A percentile compares a stretch with the other conserved stretches of the same genome.
Conservation (phyloP, 2,113 vertebrate species). For the Neolamprologus variostigma region DNA sequence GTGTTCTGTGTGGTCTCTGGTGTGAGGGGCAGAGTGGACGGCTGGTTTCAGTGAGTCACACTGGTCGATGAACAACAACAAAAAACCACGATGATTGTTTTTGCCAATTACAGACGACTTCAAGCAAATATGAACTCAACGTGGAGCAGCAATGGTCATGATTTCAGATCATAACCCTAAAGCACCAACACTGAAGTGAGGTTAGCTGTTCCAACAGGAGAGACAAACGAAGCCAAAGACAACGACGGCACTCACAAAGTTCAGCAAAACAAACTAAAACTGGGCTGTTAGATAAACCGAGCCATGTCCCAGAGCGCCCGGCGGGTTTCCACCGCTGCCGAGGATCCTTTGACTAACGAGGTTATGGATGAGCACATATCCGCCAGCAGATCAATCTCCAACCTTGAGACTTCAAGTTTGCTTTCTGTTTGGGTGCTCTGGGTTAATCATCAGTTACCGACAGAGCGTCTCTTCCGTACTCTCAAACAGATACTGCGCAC, state of each 20-base stretch:
- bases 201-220: not conserved
- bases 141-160: rapidly evolving
- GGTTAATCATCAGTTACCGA: not conserved
- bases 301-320: not conserved
- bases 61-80: not conserved
- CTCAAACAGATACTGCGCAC: not conserved
- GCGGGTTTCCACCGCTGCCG: not conserved
- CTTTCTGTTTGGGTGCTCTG: not conserved
- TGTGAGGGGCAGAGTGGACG: rapidly evolving
- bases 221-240: rapidly evolving
- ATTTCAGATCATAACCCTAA: rapidly evolving
- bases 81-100: not conserved
- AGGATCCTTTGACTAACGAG: not conserved
- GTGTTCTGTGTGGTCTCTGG: not conserved
- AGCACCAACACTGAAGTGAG: not conserved
- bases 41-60: not conserved
- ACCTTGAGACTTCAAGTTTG: not conserved
- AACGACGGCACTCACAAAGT: not conserved
- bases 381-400: not conserved
- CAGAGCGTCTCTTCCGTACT: not conserved
- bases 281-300: not conserved
- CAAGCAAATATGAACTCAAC: not conserved
- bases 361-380: not conserved
- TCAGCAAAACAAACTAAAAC: not conserved
- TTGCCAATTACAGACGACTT: rapidly evolving